These are phyloP conservation scores for Aproaerema taeniolella DNA, from an alignment of 2,888 invertebrate species.

Conservation along the genomic window DNA sequence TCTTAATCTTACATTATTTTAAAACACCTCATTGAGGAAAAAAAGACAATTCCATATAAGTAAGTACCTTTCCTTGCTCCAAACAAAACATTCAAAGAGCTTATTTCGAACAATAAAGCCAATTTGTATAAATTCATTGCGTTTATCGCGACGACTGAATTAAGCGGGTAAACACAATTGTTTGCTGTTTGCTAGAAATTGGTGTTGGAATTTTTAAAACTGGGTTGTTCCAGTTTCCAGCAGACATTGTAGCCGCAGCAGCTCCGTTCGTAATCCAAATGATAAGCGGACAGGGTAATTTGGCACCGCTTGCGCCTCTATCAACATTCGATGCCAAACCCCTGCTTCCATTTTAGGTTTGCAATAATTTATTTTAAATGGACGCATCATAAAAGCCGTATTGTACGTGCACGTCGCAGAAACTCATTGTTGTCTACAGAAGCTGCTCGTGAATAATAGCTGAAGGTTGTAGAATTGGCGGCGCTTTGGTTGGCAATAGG, in stretches of 20 bases:
- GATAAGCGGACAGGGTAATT: slow-evolving; percentile 69
- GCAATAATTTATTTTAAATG: slow-evolving; percentile 59
- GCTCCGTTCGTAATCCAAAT: slow-evolving; percentile 54
- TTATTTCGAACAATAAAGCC: too few species aligned
- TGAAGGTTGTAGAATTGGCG: not conserved
- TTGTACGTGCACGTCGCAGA: slow-evolving; percentile 13
- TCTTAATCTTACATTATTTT: too few species aligned
- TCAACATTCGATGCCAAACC: slow-evolving; percentile 61
- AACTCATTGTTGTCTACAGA: slow-evolving; percentile 5
- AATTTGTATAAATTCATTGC: too few species aligned
- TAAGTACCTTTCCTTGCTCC: too few species aligned
- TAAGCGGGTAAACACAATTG: too few species aligned
- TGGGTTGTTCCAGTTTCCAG: slow-evolving; percentile 10
- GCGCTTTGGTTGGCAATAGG: not conserved
- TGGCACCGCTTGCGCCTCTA: slow-evolving; percentile 57
- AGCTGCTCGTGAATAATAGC: not conserved
- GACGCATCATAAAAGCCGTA: slow-evolving; percentile 28
- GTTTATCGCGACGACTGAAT: too few species aligned
- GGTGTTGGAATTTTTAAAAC: too few species aligned
- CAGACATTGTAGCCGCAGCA: slow-evolving; percentile 19
- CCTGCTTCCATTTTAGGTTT: slow-evolving; percentile 50
- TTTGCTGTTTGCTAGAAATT: too few species aligned
- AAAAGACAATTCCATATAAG: too few species aligned
- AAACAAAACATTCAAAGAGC: too few species aligned
- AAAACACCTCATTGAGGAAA: too few species aligned